Evolutionary conservation across 1,140 invertebrate genomes (phyloP).

Genomic region (Trachelipus rathkii): DNA sequence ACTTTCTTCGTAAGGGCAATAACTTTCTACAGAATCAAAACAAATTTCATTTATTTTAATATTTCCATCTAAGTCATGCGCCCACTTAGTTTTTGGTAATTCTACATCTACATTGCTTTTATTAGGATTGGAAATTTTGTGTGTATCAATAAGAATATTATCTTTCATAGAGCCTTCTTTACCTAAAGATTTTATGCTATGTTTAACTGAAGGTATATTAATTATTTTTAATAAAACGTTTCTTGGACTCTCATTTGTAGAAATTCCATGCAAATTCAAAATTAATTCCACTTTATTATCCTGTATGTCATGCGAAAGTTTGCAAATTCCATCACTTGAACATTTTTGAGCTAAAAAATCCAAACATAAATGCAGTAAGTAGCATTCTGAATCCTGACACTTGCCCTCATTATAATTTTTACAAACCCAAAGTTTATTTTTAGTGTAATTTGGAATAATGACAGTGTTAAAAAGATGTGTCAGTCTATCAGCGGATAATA

Average conservation of each 20-base stretch:
- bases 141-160: too few relatives aligned
- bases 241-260: neutral
- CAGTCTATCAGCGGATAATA: neutral
- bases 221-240: neutral
- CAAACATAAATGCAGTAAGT: neutral
- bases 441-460: neutral
- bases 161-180: neutral
- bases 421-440: neutral
- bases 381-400: neutral
- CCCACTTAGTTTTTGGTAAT: neutral
- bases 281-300: neutral
- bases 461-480: neutral
- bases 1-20: neutral
- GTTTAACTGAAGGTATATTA: neutral
- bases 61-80: neutral
- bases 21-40: neutral
- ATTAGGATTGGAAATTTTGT: neutral
- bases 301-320: neutral
- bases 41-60: constrained; percentile 6
- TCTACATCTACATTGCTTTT: neutral
- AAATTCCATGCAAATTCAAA: neutral
- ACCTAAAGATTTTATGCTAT: neutral
- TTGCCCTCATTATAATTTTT: neutral
- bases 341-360: neutral
- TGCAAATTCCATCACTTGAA: neutral